Evolutionary conservation across 2,113 vertebrate species (phyloP).

Genomic region (Lichenostomus cassidix): DNA sequence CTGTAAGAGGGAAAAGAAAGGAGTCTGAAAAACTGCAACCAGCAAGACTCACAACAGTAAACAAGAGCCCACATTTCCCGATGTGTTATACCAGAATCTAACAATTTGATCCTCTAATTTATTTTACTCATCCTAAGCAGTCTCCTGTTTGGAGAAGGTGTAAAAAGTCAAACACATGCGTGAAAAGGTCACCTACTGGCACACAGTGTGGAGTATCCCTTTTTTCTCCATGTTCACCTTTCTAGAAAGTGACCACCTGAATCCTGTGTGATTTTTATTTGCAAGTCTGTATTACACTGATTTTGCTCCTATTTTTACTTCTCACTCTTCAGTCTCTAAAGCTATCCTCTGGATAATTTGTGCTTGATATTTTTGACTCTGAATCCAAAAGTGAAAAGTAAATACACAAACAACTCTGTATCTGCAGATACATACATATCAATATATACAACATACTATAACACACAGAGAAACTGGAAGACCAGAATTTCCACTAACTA

Average conservation of each 20-base stretch:
- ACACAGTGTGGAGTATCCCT: not conserved
- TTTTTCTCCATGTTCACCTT: not conserved
- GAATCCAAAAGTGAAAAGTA: not conserved
- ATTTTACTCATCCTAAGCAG: not conserved
- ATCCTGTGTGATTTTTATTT: not conserved
- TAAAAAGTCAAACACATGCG: not conserved
- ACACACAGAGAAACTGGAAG: not conserved
- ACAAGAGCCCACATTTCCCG: not conserved
- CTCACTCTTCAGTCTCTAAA: not conserved
- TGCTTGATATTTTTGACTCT: not conserved
- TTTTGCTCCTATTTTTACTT: not conserved
- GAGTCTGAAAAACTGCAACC: not conserved
- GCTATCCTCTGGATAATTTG: not conserved
- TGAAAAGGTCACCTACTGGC: not conserved
- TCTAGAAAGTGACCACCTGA: not conserved
- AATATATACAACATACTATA: not conserved
- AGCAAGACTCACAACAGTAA: not conserved
- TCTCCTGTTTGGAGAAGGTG: not conserved
- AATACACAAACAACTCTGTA: not conserved
- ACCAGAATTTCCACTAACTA: not conserved
- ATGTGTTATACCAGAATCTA: not conserved
- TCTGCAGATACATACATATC: not conserved
- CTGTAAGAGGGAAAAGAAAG: not conserved
- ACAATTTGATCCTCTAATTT: not conserved
- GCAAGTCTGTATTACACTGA: not conserved